Evolutionary conservation across 2,888 invertebrate species (phyloP).

Genomic region (Sesia bembeciformis): DNA sequence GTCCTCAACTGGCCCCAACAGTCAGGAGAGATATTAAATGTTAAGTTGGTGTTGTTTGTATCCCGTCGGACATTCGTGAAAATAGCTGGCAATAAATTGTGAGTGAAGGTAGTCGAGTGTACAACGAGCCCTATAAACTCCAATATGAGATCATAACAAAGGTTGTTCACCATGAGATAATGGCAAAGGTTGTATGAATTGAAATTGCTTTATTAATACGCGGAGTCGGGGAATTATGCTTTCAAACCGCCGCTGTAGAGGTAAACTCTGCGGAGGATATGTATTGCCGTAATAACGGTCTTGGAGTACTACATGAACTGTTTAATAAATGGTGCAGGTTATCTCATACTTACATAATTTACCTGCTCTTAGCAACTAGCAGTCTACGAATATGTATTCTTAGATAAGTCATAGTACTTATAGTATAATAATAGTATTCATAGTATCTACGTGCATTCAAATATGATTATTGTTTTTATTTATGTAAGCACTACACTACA

Average conservation of each 20-base stretch:
- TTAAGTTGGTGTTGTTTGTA: constrained; percentile 11
- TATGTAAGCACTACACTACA: too few species aligned
- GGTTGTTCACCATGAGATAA: constrained; percentile 20
- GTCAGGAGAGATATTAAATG: constrained; percentile 16
- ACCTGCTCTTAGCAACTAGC: too few species aligned
- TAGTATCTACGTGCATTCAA: too few species aligned
- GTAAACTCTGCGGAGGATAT: constrained; percentile 2
- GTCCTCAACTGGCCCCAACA: constrained; percentile 1
- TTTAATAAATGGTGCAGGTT: too few species aligned
- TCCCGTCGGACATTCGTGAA: constrained; percentile 19
- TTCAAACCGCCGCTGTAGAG: constrained; percentile 11
- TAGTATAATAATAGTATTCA: too few species aligned
- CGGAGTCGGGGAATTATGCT: constrained; percentile 18
- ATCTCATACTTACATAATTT: too few species aligned
- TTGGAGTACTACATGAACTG: too few species aligned
- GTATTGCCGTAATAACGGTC: too few species aligned
- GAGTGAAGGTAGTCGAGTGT: constrained; percentile 14
- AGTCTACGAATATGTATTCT: too few species aligned
- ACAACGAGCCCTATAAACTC: constrained; percentile 20
- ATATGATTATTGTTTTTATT: too few species aligned
- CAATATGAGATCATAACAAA: constrained; percentile 12
- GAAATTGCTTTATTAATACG: constrained; percentile 34
- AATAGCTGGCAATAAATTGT: constrained; percentile 26
- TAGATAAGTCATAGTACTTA: too few species aligned
- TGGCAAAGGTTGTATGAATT: constrained; percentile 30